Evolutionary conservation across 2,797 vertebrate species (phyloP).

Genomic region (Varecia variegata): DNA sequence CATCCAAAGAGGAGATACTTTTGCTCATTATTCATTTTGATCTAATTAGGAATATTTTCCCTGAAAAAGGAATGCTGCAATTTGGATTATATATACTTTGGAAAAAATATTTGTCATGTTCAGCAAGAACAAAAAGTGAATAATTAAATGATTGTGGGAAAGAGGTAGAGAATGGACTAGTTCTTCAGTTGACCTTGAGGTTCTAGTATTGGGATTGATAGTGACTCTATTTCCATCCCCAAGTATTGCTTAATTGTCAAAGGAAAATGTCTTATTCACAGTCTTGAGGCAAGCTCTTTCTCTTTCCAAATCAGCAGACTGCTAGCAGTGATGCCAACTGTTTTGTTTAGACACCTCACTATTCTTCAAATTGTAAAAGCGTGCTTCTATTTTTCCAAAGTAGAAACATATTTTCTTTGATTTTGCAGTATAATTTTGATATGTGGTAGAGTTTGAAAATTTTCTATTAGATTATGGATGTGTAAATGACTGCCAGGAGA

Average conservation of each 20-base stretch:
- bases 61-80: neutral
- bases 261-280: conserved; percentile 9
- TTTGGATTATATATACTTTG: neutral
- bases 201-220: neutral
- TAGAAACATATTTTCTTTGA: conserved; percentile 46
- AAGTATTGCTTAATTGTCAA: neutral
- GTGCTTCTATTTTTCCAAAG: conserved; percentile 37
- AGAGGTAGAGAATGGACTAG: neutral
- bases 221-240: neutral
- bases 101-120: neutral
- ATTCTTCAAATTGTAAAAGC: conserved; percentile 42
- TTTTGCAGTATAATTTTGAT: conserved; percentile 60
- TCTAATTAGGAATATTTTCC: conserved; percentile 19
- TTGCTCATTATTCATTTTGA: conserved; percentile 35
- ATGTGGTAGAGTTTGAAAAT: conserved; percentile 33
- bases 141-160: neutral
- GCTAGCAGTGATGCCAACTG: neutral
- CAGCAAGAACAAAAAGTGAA: neutral
- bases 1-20: neutral
- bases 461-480: conserved; percentile 41
- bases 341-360: conserved; percentile 48
- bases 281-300: neutral
- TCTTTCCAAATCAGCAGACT: conserved; percentile 44
- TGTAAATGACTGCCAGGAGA: conserved; percentile 52
- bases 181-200: conserved; percentile 1